These are phyloP conservation scores for Eustalomyia histrio DNA, from an alignment of 2,888 invertebrate species.

Conservation along the genomic window DNA sequence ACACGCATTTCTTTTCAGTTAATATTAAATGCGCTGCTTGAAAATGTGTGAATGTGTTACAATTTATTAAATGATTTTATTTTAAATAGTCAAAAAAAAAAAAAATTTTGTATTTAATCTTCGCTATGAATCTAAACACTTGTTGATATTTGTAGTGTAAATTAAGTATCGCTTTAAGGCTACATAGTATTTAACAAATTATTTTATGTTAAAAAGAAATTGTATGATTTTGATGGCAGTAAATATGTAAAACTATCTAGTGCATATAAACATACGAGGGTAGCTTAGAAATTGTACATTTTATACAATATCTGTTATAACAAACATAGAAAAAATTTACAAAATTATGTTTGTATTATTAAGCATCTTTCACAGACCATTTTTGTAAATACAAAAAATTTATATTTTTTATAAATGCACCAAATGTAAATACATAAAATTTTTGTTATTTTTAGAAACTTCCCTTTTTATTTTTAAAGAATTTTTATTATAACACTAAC, in stretches of 20 bases:
- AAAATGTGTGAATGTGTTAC: not conserved
- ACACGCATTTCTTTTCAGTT: conserved; percentile 38
- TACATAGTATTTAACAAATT: conserved; percentile 48
- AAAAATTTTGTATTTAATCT: conserved; percentile 52
- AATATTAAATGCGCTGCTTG: conserved; percentile 12
- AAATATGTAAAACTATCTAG: not conserved
- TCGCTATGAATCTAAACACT: conserved; percentile 47
- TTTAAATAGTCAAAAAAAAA: conserved; percentile 51
- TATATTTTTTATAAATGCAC: too few relatives aligned
- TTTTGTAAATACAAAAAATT: too few relatives aligned
- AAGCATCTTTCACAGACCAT: too few relatives aligned
- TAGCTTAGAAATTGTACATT: not conserved
- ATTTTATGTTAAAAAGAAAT: conserved; percentile 22
- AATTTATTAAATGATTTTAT: conserved; percentile 44
- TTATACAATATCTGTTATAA: too few relatives aligned
- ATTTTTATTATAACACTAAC: too few relatives aligned
- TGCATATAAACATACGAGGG: not conserved
- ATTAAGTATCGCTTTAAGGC: conserved; percentile 38
- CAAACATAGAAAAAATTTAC: too few relatives aligned
- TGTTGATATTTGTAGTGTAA: conserved; percentile 46
- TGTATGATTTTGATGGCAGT: not conserved
- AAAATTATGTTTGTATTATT: too few relatives aligned
- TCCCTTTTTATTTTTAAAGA: too few relatives aligned
- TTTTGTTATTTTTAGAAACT: too few relatives aligned
- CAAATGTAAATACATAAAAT: too few relatives aligned